These are phyloP conservation scores for Argyresthia albistria DNA, from an alignment of 2,888 invertebrate species.

Conservation along the genomic window DNA sequence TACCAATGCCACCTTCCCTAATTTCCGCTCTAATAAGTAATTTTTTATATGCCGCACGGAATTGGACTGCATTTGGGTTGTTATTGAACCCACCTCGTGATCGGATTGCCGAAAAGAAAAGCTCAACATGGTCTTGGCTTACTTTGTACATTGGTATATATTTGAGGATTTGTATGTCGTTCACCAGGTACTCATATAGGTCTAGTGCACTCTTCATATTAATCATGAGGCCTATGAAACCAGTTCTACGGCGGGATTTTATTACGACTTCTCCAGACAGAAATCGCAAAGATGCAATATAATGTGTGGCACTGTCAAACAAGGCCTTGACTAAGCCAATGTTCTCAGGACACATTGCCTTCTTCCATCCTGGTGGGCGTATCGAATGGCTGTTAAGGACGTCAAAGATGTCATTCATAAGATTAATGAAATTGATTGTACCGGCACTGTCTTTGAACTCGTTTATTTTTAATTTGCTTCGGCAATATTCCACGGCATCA, in stretches of 20 bases:
- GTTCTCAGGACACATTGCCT: background rate
- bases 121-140: constrained; percentile 9
- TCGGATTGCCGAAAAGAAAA: constrained; percentile 8
- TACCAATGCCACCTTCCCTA: constrained; percentile 1
- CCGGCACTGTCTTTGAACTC: no score
- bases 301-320: constrained; percentile 5
- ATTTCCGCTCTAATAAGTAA: constrained; percentile 5
- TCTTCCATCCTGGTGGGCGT: constrained; percentile 1
- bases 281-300: constrained; percentile 1
- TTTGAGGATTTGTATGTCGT: background rate
- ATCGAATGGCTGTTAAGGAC: constrained; percentile 3
- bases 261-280: constrained; percentile 2
- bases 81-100: constrained; percentile 10
- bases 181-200: constrained; percentile 3
- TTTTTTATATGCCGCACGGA: constrained; percentile 1
- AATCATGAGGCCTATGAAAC: constrained; percentile 5
- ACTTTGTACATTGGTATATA: constrained; percentile 8
- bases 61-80: constrained; percentile 7
- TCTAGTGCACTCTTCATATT: constrained; percentile 3
- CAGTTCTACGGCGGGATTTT: constrained; percentile 3
- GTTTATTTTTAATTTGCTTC: no score
- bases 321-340: constrained; percentile 1
- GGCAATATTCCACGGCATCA: no score
- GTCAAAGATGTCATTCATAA: no score
- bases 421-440: no score